Conservation (phyloP, 2,888 invertebrate genomes). For the Campopleginae sp. region DNA sequence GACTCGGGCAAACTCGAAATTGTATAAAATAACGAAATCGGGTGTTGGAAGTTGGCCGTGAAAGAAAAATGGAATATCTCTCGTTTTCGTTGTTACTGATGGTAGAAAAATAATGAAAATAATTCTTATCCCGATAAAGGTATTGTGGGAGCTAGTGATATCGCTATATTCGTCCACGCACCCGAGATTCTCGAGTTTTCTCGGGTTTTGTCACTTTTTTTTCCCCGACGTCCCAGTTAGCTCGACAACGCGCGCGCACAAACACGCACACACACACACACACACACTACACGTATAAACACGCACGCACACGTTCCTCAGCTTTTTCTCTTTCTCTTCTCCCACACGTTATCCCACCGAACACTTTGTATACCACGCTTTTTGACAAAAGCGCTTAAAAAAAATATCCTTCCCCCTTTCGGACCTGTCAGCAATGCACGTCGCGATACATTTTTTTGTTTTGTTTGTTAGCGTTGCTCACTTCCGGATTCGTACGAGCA, state of each 20-base stretch:
- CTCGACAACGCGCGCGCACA: constrained; percentile 40
- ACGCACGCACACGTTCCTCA: constrained; percentile 6
- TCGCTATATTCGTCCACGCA: constrained; percentile 51
- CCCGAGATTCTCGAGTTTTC: constrained; percentile 49
- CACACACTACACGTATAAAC: not conserved
- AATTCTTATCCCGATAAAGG: not conserved
- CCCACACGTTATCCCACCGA: constrained; percentile 14
- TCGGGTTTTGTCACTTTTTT: constrained; percentile 47
- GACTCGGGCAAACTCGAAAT: constrained; percentile 15
- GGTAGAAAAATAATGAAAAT: not conserved
- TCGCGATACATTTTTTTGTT: constrained; percentile 30
- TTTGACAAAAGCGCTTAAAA: constrained; percentile 11
- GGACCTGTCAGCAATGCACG: constrained; percentile 30
- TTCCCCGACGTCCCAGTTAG: constrained; percentile 60
- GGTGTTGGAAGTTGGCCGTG: not conserved
- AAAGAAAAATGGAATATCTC: not conserved
- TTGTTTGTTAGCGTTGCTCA: not conserved
- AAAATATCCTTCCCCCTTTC: not conserved
- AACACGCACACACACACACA: constrained; percentile 23
- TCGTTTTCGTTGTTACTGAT: not conserved
- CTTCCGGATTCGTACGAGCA: not conserved
- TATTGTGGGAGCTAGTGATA: constrained; percentile 12
- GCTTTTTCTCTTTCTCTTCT: constrained; percentile 35
- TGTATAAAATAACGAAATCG: not conserved
- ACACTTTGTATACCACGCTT: not conserved